Percentiles rank a stretch among this genome's conserved stretches.
Evolutionary conservation across 2,888 invertebrate species (phyloP).

Genomic region (Chloromyia formosa): DNA sequence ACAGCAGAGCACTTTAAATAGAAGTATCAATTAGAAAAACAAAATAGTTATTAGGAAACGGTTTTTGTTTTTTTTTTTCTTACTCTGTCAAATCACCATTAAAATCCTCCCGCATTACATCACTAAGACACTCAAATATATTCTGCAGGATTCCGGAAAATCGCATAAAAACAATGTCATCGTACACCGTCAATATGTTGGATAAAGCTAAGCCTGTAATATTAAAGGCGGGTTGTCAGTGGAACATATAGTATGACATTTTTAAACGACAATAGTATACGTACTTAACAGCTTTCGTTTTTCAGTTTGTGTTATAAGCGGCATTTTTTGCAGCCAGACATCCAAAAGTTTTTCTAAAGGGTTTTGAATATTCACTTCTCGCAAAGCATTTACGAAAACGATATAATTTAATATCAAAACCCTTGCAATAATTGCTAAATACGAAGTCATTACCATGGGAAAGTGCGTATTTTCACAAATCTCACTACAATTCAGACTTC

Average conservation of each 20-base stretch:
- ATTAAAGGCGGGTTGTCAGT: not conserved
- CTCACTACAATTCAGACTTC: conserved; percentile 63
- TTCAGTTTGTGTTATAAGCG: conserved; percentile 79
- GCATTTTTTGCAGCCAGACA: conserved; percentile 83
- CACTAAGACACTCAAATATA: conserved; percentile 80
- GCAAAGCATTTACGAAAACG: conserved; percentile 68
- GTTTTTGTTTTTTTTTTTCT: too few species aligned
- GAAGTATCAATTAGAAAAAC: not conserved
- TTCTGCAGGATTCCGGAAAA: conserved; percentile 78
- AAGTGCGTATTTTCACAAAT: conserved; percentile 76
- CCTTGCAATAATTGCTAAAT: conserved; percentile 80
- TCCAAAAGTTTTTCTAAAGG: conserved; percentile 77
- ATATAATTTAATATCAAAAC: conserved; percentile 76
- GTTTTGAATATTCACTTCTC: conserved; percentile 68
- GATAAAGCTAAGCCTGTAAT: conserved; percentile 68
- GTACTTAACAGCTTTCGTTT: conserved; percentile 83
- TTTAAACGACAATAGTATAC: conserved; percentile 53
- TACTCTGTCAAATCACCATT: conserved; percentile 72
- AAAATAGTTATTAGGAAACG: too few species aligned
- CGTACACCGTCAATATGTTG: conserved; percentile 74
- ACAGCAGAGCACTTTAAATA: conserved; percentile 62
- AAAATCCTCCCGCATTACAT: conserved; percentile 78
- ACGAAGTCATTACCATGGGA: conserved; percentile 79
- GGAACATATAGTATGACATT: conserved; percentile 53
- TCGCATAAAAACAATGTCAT: conserved; percentile 73